Evolutionary conservation across 2,888 invertebrate genomes (phyloP), one percentile per base, ranked within the genome.

Genomic region (Coenonympha glycerion): DNA sequence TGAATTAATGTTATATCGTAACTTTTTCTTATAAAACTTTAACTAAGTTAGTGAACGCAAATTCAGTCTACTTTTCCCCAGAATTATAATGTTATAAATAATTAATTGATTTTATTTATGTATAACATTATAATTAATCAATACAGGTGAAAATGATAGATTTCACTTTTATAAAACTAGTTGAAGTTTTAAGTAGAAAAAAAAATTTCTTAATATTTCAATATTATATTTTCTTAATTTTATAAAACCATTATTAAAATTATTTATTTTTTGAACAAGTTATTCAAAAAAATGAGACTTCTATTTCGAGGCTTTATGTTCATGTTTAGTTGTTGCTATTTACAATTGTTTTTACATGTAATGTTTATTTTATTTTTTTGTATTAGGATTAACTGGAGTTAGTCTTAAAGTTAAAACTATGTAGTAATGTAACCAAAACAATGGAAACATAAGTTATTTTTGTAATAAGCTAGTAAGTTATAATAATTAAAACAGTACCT

Each of bases 281-380:
- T 75, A 69, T 71, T 70, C 68, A 62, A 66, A 68, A n/a, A 69
- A 63, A 58, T 59, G 67, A 68, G 69, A 69, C 70, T 73, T 79
- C 68, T 71, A 68, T 76, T 75, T 75, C 68, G 79, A 82, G 80
- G 78, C 79, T 83, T 77, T 76, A 65, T 59, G 65, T 58, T 64
- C 59, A 54, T 55, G 58, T 74, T 76, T 73, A 76, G 72, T 82
- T 81, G 81, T 84, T 81, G 77, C 78, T 83, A 81, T 83, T 83
- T 83, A 81, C 79, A 82, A 72, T 80, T 82, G 80, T 83, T 82
- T 81, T 73, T 63, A 71, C 67, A 71, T 71, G 68, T 71, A 70
- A 68, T 67, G 65, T 74, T 75, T 73, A 73, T 76, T 74, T 72
- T 13, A 8, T 9, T 73, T 71, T 68, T 68, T 65, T 69, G 65